phyloP scores from a whole-genome alignment of 1,140 invertebrate species.

The Metopolophium dirhodum region DNA sequence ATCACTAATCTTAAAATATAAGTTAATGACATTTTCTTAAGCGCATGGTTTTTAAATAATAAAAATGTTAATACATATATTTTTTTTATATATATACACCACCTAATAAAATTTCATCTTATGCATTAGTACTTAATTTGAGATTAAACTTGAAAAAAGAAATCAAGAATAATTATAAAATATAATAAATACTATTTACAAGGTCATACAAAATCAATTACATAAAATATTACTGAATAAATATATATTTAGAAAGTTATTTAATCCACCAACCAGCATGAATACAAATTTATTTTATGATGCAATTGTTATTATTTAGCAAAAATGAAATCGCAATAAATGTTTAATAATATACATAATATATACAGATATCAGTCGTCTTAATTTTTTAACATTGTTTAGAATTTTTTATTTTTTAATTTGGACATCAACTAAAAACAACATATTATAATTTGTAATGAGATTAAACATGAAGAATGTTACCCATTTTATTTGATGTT shows the following conservation, averaged over 20 bases:
- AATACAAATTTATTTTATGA: slow-evolving; percentile 36
- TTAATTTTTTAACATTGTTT: neutral
- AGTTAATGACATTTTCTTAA: neutral
- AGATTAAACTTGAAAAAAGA: neutral
- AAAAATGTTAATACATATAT: no score
- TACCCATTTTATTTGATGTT: neutral
- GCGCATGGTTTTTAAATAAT: neutral
- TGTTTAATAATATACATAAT: neutral
- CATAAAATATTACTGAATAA: neutral
- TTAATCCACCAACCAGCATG: neutral
- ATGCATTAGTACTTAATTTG: neutral
- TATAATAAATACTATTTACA: neutral
- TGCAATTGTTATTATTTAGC: neutral
- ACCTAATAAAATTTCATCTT: neutral
- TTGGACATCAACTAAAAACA: neutral
- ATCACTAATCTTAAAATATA: neutral
- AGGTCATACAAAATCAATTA: slow-evolving; percentile 25
- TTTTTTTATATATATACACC: no score
- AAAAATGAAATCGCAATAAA: neutral
- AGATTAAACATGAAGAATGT: neutral
- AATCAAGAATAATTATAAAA: neutral
- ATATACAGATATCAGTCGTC: neutral
- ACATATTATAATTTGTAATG: neutral
- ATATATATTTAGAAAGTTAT: slow-evolving; percentile 34
- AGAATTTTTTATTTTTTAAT: neutral